Base-by-base conservation (phyloP, 2,797 vertebrate genomes). In the Lepus townsendii region DNA sequence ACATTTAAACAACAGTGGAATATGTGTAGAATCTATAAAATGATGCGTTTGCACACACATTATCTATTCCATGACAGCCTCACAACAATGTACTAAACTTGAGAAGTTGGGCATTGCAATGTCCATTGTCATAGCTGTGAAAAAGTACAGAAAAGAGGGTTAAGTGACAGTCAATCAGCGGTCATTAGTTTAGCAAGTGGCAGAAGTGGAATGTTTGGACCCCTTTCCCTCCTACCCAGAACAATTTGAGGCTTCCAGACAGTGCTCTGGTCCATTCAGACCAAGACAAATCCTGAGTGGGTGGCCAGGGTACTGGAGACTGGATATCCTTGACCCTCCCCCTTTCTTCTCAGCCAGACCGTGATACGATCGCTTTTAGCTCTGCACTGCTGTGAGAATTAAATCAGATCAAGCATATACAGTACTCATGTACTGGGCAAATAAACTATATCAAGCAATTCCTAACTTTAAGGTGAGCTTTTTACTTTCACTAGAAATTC, bases 401-500 rank as follows among this genome's bases (percentile, higher is more conserved):
- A 42, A 82, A 32, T 52, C 52, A 71, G 47, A 57, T 11, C 69
- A 73, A 76, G 47, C 30, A n/a, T 1, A 11, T 2, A 5, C 0
- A 26, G 26, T 4, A 3, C 7, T 54, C 38, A 27, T 2, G 11
- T 6, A 52, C 73, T 16, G n/a, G 52, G 5, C 4, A 65, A 65
- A 38, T 62, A 27, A 52, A 24, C 42, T 71, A 22, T 0, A 19
- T 50, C 62, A 77, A 22, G 35, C 22, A 63, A 54, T 88, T 73
- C 69, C 30, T 1, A 69, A 63, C 80, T 83, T 79, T 79, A 35
- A 83, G 78, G 42, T 89, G 42, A 83, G 57, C 54, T 42, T 65
- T 92, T 73, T 54, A 71, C 19, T 83, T 91, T 76, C 22, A 71
- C 35, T n/a, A 78, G 32, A 80, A 77, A 71, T 73, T 57, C 27